Evolutionary conservation across 2,888 invertebrate species (phyloP).

Genomic region (Gymnoscelis rufifasciata): DNA sequence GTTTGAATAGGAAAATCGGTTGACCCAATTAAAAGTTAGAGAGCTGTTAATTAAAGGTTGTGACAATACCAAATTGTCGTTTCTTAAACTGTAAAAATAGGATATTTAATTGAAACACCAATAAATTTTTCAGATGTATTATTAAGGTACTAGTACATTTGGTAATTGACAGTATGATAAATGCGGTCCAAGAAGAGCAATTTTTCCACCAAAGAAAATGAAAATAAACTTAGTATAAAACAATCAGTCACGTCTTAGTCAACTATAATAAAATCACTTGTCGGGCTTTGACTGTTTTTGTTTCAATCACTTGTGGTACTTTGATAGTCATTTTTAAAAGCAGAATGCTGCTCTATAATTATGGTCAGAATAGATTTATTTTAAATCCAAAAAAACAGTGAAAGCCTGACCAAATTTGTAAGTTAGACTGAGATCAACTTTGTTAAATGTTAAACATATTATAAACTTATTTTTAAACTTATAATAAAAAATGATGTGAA

Average conservation of each 20-base stretch:
- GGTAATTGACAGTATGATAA: constrained; percentile 34
- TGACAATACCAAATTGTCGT: no score
- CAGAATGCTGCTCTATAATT: no score
- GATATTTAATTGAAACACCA: constrained; percentile 1
- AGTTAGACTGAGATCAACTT: constrained; percentile 52
- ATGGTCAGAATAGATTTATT: no score
- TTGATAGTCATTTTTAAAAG: no score
- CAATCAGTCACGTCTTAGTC: constrained; percentile 25
- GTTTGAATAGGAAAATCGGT: no score
- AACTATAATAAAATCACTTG: constrained; percentile 5
- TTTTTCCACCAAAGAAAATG: constrained; percentile 9
- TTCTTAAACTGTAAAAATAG: no score
- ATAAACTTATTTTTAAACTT: constrained; percentile 28
- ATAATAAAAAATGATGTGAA: constrained; percentile 13
- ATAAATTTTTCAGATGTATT: constrained; percentile 26
- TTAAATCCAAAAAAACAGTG: constrained; percentile 19
- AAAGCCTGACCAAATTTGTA: constrained; percentile 33
- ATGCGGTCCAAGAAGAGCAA: constrained; percentile 17
- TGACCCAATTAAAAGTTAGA: no score
- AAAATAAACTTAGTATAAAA: constrained; percentile 19
- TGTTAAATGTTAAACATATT: constrained; percentile 29
- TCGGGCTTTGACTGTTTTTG: constrained; percentile 16
- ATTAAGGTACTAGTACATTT: constrained; percentile 39
- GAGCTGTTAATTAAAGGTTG: no score
- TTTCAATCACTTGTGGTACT: background rate